Conservation (phyloP, 2,113 vertebrate genomes). For the Hemichromis elongatus region DNA sequence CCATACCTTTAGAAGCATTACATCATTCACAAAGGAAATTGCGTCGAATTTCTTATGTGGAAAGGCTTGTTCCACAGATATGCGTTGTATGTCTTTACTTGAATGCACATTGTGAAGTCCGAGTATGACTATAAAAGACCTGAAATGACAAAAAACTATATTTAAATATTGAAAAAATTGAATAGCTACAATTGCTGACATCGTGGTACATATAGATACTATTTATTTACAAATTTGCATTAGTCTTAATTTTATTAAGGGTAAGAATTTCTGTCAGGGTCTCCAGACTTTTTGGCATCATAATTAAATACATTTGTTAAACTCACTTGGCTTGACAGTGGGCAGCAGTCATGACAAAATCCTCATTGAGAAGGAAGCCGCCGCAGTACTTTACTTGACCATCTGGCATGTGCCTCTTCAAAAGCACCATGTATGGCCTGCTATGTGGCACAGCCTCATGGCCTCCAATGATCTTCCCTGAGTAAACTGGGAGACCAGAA, state of each 20-base stretch:
- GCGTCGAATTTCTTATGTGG: background rate
- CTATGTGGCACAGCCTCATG: background rate
- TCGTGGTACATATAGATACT: background rate
- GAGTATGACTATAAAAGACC: background rate
- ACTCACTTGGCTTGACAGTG: constrained; percentile 9
- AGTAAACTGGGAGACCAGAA: background rate
- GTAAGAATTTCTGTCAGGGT: background rate
- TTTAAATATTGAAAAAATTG: background rate
- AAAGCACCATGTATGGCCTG: constrained; percentile 42
- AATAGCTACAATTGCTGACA: background rate
- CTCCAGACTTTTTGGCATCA: background rate
- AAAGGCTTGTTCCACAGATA: background rate
- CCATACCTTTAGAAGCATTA: constrained; percentile 63
- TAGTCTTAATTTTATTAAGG: background rate
- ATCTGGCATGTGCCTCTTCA: background rate
- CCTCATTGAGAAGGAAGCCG: constrained; percentile 56
- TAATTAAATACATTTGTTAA: background rate
- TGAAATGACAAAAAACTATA: background rate
- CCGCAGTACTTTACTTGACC: background rate
- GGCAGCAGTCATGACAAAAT: constrained; percentile 45
- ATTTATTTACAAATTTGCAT: background rate
- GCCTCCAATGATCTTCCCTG: fast-evolving
- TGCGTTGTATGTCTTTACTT: fast-evolving
- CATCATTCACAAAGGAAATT: background rate
- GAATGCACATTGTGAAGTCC: background rate